These are phyloP conservation scores for Nemotelus pantherinus DNA, from an alignment of 2,888 invertebrate genomes.

Conservation along the genomic window DNA sequence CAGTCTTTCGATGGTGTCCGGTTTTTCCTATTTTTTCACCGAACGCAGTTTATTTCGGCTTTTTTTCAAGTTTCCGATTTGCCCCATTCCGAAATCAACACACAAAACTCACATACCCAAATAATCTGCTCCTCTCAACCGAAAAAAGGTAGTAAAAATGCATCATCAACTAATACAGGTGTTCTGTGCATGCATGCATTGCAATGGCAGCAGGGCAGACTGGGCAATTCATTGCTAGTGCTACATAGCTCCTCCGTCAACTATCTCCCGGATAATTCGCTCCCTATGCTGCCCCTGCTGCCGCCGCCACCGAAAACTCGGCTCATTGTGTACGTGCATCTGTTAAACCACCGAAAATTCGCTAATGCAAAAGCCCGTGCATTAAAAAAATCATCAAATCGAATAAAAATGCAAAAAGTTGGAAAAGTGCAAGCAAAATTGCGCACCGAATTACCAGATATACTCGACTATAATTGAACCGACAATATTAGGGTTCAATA, in stretches of 20 bases:
- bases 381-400: slow-evolving; percentile 41
- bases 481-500: slow-evolving; percentile 35
- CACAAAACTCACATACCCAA: slow-evolving; percentile 33
- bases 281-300: slow-evolving; percentile 19
- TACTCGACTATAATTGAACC: slow-evolving; percentile 38
- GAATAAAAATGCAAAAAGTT: slow-evolving; percentile 34
- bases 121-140: slow-evolving; percentile 36
- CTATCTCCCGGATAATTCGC: slow-evolving; percentile 7
- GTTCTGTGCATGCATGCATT: background rate
- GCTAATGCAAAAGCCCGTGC: slow-evolving; percentile 40
- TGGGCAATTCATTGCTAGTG: background rate
- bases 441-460: slow-evolving; percentile 40
- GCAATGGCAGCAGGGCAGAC: background rate
- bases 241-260: background rate
- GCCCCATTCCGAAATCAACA: slow-evolving; percentile 32
- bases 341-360: slow-evolving; percentile 44
- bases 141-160: slow-evolving; percentile 40
- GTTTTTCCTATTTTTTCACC: slow-evolving; percentile 47
- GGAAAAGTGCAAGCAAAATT: slow-evolving; percentile 41
- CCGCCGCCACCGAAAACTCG: background rate
- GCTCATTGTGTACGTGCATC: slow-evolving; percentile 29
- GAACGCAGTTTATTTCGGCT: slow-evolving; percentile 43
- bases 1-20: slow-evolving; percentile 48
- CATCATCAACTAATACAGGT: slow-evolving; percentile 43
- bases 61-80: slow-evolving; percentile 44